These are phyloP conservation scores for Microcaecilia unicolor DNA, from an alignment of 2,797 vertebrate species.

Conservation along the genomic window DNA sequence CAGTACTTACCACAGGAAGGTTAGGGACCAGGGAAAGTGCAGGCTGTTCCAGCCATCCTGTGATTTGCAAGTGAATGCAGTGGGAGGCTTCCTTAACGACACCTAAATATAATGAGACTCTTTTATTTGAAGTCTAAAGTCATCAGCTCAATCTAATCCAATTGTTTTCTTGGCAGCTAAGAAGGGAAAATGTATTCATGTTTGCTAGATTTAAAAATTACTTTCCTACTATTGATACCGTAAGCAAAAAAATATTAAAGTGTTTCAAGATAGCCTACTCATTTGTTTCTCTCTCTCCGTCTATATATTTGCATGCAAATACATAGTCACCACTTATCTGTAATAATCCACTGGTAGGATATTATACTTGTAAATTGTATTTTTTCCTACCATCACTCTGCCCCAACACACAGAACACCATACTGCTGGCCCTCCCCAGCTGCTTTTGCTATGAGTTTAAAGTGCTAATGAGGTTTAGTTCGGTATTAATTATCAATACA, in stretches of 20 bases:
- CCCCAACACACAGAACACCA: too few species aligned
- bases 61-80: conserved; percentile 68
- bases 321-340: not conserved
- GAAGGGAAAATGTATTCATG: not conserved
- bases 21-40: conserved; percentile 29
- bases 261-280: not conserved
- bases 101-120: conserved; percentile 46
- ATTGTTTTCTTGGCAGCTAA: too few species aligned
- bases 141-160: conserved; percentile 34
- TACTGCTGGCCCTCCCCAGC: too few species aligned
- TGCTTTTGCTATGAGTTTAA: too few species aligned
- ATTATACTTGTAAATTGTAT: too few species aligned
- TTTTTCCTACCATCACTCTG: too few species aligned
- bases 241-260: not conserved
- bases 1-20: conserved; percentile 51
- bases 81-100: conserved; percentile 43
- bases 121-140: conserved; percentile 42
- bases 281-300: not conserved
- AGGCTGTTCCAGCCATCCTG: conserved; percentile 36
- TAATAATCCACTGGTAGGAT: too few species aligned
- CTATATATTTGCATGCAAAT: not conserved
- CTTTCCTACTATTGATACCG: not conserved
- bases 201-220: too few species aligned
- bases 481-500: too few species aligned
- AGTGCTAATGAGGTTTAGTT: too few species aligned